These are phyloP conservation scores for Chlorospingus flavigularis DNA, from an alignment of 2,797 vertebrate genomes.

Conservation along the genomic window DNA sequence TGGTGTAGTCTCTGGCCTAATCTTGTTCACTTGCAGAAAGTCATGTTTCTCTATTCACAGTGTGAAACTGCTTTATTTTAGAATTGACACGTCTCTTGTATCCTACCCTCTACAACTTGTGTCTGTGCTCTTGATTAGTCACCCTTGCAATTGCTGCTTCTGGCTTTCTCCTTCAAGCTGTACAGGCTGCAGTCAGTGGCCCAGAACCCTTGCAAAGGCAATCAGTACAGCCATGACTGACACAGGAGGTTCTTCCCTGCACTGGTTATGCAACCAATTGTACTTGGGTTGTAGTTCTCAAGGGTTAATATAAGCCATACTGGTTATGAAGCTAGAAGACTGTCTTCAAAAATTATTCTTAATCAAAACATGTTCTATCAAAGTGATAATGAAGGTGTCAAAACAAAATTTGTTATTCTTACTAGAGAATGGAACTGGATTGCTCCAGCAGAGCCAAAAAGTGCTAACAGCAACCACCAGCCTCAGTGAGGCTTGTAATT, in stretches of 20 bases:
- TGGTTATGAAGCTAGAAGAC: not conserved
- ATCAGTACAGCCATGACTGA: not conserved
- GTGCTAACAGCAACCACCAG: not conserved
- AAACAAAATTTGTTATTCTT: not conserved
- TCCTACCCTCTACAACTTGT: not conserved
- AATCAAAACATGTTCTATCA: not conserved
- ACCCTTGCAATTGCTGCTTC: not conserved
- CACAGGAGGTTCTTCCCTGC: not conserved
- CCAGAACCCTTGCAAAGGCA: not conserved
- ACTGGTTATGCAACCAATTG: not conserved
- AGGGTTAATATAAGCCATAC: not conserved
- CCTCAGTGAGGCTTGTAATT: not conserved
- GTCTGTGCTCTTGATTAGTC: not conserved
- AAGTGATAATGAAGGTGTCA: not conserved
- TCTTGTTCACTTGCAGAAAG: not conserved
- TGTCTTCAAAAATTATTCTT: not conserved
- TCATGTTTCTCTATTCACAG: not conserved
- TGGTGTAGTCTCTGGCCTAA: not conserved
- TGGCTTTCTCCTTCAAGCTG: not conserved
- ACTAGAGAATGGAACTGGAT: not conserved
- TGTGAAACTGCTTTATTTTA: not conserved
- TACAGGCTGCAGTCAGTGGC: not conserved
- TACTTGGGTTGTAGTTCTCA: not conserved
- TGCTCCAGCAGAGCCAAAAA: not conserved
- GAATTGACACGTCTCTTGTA: not conserved